Percentiles rank a stretch among this genome's conserved stretches.
These are phyloP conservation scores for Thunnus thynnus DNA, from an alignment of 2,113 vertebrate genomes.

Conservation along the genomic window DNA sequence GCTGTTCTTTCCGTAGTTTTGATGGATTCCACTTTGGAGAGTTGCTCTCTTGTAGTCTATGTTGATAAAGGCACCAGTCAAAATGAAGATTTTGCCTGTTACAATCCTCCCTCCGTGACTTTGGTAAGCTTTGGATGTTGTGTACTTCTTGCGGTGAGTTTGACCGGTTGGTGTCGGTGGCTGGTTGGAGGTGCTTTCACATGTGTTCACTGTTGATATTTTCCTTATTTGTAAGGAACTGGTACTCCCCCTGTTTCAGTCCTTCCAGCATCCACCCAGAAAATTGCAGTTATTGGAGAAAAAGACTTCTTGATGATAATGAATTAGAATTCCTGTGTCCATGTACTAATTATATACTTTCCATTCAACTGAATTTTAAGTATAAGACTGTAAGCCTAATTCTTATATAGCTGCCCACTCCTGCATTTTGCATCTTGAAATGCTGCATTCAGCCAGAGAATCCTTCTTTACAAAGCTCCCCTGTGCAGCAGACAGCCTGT, in stretches of 20 bases:
- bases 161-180: slow-evolving; percentile 84
- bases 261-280: slow-evolving; percentile 47
- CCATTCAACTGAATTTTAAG: background rate
- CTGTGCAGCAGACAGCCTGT: slow-evolving; percentile 9
- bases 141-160: slow-evolving; percentile 84
- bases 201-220: slow-evolving; percentile 80
- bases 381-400: background rate
- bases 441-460: slow-evolving; percentile 31
- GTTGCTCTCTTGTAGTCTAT: slow-evolving; percentile 24
- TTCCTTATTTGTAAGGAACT: slow-evolving; percentile 80
- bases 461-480: slow-evolving; percentile 7
- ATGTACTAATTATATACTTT: slow-evolving; percentile 1
- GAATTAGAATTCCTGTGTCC: background rate
- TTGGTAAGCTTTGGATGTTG: slow-evolving; percentile 87
- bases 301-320: rapidly evolving
- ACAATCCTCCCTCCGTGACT: slow-evolving; percentile 82
- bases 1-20: background rate
- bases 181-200: slow-evolving; percentile 83
- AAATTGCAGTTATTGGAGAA: background rate
- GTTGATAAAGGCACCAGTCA: slow-evolving; percentile 50
- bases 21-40: slow-evolving; percentile 10
- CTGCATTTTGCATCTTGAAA: slow-evolving; percentile 14
- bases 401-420: background rate
- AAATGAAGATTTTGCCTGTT: slow-evolving; percentile 87
- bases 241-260: slow-evolving; percentile 64